Evolutionary conservation across 1,140 invertebrate species (phyloP), one percentile per base, ranked within the genome.

Genomic region (Teleogryllus occipitalis): DNA sequence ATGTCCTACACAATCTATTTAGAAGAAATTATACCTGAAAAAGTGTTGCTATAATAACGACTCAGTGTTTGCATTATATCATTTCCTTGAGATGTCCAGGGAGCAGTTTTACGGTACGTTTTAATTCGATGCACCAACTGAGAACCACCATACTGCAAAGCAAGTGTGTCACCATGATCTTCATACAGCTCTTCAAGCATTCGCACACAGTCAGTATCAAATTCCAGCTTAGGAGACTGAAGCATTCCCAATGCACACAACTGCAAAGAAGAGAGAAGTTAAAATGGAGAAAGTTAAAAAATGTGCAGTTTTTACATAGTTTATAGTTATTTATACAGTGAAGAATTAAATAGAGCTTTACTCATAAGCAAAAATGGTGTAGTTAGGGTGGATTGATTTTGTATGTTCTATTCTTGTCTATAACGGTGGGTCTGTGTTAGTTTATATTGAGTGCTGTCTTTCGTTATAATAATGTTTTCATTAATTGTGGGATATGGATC

Each of bases 51-150:
- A 85, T 98, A 99, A 87, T 99, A 99, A 83, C 98, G 90, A 81
- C 97, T 98, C 1, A 99, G 86, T 0, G 97, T 99, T 86, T 99
- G 97, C 94, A 99, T 98, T 54, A 99, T 98, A 85, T 99, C 98
- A 84, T 97, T 96, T 78, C 97, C 98, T 87, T 99, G 96, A 18
- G 97, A 98, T 12, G 96, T 97, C 94, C 97, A 98, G 0, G 96
- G 96, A 7, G 97, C 95, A 8, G 96, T 97, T 88, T 99, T 99
- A 10, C 96, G 87, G 84, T 96, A 96, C 0, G 93, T 94, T 86
- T 95, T 93, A 80, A 97, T 96, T 84, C 96, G 89, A 86, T 99
- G 98, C 3, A 99, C 98, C 27, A 99, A 87, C 86, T 99, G 98
- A 2, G 97, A 99, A 0, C 98, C 98, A 14, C 98, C 98, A 87